Conservation (phyloP, 2,797 vertebrate genomes). For the Phalanger gymnotis region DNA sequence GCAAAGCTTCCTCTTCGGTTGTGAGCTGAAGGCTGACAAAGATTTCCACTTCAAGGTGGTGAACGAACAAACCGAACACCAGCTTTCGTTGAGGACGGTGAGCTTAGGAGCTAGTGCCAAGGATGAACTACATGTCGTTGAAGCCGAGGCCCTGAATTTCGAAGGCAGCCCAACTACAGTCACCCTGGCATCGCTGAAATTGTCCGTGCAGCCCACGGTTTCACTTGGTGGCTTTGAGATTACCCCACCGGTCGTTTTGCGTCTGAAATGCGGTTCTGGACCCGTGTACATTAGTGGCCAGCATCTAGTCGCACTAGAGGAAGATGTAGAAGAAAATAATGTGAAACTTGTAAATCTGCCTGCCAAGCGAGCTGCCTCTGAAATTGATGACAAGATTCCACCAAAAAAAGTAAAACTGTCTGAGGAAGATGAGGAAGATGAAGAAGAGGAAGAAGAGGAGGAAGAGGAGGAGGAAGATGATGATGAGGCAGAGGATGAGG, state of each 20-base stretch:
- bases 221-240: conserved; percentile 93
- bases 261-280: conserved; percentile 91
- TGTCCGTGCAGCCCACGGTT: conserved; percentile 92
- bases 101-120: conserved; percentile 90
- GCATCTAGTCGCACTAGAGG: conserved; percentile 93
- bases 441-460: neutral
- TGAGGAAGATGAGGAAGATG: neutral
- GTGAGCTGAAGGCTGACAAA: conserved; percentile 90
- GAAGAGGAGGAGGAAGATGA: neutral
- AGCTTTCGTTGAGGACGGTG: conserved; percentile 92
- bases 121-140: conserved; percentile 91
- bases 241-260: conserved; percentile 90
- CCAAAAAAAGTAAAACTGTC: conserved; percentile 19
- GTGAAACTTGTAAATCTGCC: conserved; percentile 80
- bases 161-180: conserved; percentile 92
- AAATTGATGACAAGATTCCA: conserved; percentile 78
- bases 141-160: conserved; percentile 91
- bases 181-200: conserved; percentile 90
- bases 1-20: conserved; percentile 82
- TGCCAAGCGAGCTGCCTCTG: conserved; percentile 81
- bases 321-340: conserved; percentile 88
- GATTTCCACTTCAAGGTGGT: conserved; percentile 91
- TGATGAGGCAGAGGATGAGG: neutral
- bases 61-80: conserved; percentile 92
- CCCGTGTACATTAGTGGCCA: conserved; percentile 93